A percentile compares a stretch with the other conserved stretches of the same genome.
These are phyloP conservation scores for Stercorarius parasiticus DNA, from an alignment of 2,113 vertebrate genomes.

Conservation along the genomic window DNA sequence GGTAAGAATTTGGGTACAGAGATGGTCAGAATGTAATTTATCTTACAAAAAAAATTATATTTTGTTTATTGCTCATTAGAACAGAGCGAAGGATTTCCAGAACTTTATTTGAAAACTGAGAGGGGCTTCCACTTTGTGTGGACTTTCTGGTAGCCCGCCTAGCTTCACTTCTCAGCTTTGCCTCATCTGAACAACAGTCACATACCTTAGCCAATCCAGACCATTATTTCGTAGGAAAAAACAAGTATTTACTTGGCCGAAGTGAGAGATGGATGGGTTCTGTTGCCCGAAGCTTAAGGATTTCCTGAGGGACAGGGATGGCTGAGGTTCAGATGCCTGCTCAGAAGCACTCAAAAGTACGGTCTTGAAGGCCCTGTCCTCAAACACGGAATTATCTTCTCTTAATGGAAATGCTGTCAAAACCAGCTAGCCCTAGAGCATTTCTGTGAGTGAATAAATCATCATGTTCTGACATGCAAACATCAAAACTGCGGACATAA, in stretches of 20 bases:
- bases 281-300: not conserved
- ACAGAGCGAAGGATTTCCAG: not conserved
- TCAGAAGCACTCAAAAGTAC: not conserved
- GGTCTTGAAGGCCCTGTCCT: not conserved
- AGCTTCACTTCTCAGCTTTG: not conserved
- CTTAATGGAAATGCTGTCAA: not conserved
- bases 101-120: not conserved
- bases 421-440: not conserved
- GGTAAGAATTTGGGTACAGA: not conserved
- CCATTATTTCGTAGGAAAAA: not conserved
- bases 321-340: not conserved
- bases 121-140: not conserved
- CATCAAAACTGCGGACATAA: slow-evolving; percentile 2
- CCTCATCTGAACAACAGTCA: not conserved
- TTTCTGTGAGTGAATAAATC: slow-evolving; percentile 17
- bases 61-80: not conserved
- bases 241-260: not conserved
- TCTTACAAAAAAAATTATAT: not conserved
- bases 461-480: slow-evolving; percentile 6
- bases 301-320: not conserved
- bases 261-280: not conserved
- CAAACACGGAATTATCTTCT: not conserved
- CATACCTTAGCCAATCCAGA: not conserved
- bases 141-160: not conserved
- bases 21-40: not conserved